Conservation (phyloP, 1,140 invertebrate genomes). For the Calosoma granatense region DNA sequence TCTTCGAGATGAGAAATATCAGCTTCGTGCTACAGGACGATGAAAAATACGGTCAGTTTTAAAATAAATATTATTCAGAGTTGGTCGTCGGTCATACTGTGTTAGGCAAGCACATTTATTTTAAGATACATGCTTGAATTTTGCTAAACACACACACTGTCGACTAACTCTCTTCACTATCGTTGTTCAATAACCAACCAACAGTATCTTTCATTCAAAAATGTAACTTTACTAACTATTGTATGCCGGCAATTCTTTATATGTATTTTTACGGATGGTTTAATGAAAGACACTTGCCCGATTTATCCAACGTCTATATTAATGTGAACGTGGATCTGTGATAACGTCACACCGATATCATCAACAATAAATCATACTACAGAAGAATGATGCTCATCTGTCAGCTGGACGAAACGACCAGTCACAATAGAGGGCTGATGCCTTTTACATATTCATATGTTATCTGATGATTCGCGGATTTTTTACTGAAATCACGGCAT, state of each 20-base stretch:
- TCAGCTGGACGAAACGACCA: background rate
- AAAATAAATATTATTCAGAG: background rate
- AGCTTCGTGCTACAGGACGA: background rate
- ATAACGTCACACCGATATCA: background rate
- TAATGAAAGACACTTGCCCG: background rate
- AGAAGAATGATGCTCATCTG: background rate
- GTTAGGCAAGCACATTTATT: too few species aligned
- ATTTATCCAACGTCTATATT: background rate
- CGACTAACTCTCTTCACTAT: background rate
- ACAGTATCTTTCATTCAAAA: background rate
- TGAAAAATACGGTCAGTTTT: background rate
- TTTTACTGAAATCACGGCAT: too few species aligned
- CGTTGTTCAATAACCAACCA: too few species aligned
- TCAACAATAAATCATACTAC: background rate
- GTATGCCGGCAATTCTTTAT: background rate
- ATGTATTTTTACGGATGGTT: background rate
- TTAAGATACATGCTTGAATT: background rate
- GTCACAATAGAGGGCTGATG: background rate
- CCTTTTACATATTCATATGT: background rate
- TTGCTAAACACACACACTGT: background rate
- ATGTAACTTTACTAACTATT: background rate
- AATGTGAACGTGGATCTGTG: background rate
- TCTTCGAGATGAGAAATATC: constrained; percentile 11
- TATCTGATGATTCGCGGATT: background rate
- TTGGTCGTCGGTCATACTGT: too few species aligned